These are phyloP conservation scores for Thinocorus orbignyianus DNA, from an alignment of 2,113 vertebrate genomes.

Conservation along the genomic window DNA sequence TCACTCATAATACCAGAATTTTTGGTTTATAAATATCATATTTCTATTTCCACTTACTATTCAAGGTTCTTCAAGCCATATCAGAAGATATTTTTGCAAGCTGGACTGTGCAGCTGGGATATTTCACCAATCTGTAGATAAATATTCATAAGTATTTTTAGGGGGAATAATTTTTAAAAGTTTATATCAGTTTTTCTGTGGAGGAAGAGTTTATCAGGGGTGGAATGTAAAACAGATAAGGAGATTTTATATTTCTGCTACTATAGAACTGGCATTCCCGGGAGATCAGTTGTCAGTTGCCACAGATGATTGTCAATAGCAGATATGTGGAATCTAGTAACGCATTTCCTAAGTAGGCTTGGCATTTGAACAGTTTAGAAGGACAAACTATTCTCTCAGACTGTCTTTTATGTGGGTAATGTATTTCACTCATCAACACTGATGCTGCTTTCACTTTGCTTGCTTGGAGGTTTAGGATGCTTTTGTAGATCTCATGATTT, in stretches of 20 bases:
- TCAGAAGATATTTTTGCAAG: conserved; percentile 31
- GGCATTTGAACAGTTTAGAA: background rate
- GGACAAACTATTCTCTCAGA: background rate
- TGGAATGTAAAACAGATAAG: background rate
- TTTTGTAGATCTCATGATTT: background rate
- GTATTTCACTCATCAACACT: background rate
- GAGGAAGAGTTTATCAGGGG: conserved; percentile 18
- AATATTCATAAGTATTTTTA: conserved; percentile 26
- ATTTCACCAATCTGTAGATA: conserved; percentile 5
- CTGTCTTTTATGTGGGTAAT: background rate
- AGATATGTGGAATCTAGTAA: background rate
- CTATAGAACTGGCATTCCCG: background rate
- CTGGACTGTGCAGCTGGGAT: background rate
- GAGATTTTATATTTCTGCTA: background rate
- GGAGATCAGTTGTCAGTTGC: background rate
- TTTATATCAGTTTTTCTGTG: conserved; percentile 5
- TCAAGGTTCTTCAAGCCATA: background rate
- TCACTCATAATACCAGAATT: background rate
- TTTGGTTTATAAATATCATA: background rate
- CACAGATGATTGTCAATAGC: background rate
- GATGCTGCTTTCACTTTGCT: background rate
- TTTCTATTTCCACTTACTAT: conserved; percentile 4
- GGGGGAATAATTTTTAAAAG: background rate
- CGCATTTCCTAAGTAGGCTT: background rate
- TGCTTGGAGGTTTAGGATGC: background rate